Base-by-base conservation (phyloP, 2,888 invertebrate species). In the Rhamphomyia laevipes region DNA sequence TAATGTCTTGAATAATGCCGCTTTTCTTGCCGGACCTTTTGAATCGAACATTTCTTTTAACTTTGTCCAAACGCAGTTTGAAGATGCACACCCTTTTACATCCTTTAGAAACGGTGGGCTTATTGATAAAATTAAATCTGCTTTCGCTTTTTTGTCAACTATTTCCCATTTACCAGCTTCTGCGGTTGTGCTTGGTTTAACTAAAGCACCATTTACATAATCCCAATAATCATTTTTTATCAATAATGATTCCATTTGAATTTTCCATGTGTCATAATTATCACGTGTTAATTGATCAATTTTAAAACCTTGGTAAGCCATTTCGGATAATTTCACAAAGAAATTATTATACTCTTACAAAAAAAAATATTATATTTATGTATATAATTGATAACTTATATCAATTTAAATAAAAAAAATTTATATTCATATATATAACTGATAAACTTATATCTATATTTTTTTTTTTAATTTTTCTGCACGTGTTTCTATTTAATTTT, bases 221-320 rank as follows among this genome's bases (percentile, higher is more conserved):
- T 42, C 23, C 21, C 42, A 42, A 7, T 12, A 42, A 21, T 42
- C 23, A 2, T 42, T 18, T 23, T 42, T 21, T 13, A 42, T 42
- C 17, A 42, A n/a, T 11, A 42, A 13, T 4, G 21, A n/a, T 23
- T 42, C 13, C 18, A 42, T 21, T 18, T 42, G 42, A 5, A 42
- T n/a, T n/a, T 42, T 42, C 42, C 42, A 42, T 3, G 27, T 42
- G 11, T 42, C 42, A 23, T 42, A 42, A 42, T 42, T 42, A 23
- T 42, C 21, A 12, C 6, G 7, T 4, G 3, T 33, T 13, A 33
- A 33, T 13, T 9, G 33, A 12, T 33, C 33, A 33, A 33, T n/a
- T 33, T n/a, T 33, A n/a, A n/a, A n/a, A n/a, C n/a, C n/a, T n/a
- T n/a, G n/a, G n/a, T n/a, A n/a, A n/a, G n/a, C n/a, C n/a, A n/a